Conservation (phyloP, 2,113 vertebrate species). For the Elgaria multicarinata region DNA sequence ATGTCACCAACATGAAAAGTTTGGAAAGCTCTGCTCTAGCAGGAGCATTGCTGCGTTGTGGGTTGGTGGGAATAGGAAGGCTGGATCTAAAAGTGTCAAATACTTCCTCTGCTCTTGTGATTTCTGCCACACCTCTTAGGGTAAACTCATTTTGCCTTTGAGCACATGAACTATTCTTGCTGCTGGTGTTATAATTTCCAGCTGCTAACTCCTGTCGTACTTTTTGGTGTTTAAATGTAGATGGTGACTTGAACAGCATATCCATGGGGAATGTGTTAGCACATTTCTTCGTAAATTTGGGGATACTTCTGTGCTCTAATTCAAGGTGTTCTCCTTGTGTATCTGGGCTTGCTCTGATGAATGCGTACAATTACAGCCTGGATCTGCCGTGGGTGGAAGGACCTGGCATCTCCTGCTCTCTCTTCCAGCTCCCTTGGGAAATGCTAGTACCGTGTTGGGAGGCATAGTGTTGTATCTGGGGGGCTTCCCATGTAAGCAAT, state of each 20-base stretch:
- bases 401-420: constrained; percentile 15
- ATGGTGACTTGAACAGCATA: not conserved
- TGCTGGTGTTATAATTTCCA: not conserved
- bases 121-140: not conserved
- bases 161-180: not conserved
- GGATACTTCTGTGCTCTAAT: not conserved
- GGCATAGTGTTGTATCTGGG: rapidly evolving
- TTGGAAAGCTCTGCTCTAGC: too few species aligned
- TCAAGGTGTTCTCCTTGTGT: constrained; percentile 1
- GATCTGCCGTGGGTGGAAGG: not conserved
- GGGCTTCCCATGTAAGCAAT: not conserved
- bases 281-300: not conserved
- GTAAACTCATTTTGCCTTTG: not conserved
- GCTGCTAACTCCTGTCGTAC: rapidly evolving
- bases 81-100: not conserved
- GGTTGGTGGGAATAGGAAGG: not conserved
- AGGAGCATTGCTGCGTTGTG: not conserved
- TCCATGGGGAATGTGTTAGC: not conserved
- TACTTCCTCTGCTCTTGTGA: not conserved
- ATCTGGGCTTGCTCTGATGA: not conserved
- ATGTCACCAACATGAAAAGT: too few species aligned
- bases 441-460: rapidly evolving
- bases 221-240: not conserved
- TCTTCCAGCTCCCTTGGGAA: not conserved
- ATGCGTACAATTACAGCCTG: not conserved